Percentiles rank a stretch among this genome's conserved stretches.
These are phyloP conservation scores for Desmophyllum pertusum DNA, from an alignment of 92 coral and sea anemone genomes.

Conservation along the genomic window DNA sequence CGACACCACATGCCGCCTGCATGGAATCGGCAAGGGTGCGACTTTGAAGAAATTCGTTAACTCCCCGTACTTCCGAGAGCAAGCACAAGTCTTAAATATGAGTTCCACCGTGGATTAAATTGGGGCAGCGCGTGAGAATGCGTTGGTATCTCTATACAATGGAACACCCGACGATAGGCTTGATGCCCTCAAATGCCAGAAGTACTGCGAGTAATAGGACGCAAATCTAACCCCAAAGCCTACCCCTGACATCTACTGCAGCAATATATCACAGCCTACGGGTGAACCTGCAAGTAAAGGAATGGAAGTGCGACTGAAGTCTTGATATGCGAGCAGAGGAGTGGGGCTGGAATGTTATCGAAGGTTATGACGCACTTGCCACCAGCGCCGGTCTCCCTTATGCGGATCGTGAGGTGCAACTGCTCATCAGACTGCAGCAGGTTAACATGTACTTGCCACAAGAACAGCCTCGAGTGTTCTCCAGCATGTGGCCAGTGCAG, in stretches of 20 bases:
- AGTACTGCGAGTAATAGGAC: slow-evolving; percentile 45
- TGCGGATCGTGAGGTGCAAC: slow-evolving; percentile 35
- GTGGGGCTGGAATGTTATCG: too few species aligned
- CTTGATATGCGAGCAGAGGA: slow-evolving; percentile 3
- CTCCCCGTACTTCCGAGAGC: too few species aligned
- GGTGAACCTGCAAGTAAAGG: slow-evolving; percentile 37
- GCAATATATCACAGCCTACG: slow-evolving; percentile 38
- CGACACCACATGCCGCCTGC: slow-evolving; percentile 54
- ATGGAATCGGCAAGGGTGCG: too few species aligned
- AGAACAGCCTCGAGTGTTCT: slow-evolving; percentile 37
- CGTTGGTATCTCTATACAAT: slow-evolving; percentile 53
- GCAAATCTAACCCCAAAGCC: slow-evolving; percentile 45
- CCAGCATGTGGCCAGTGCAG: too few species aligned
- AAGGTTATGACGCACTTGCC: slow-evolving; percentile 24
- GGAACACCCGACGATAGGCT: slow-evolving; percentile 60
- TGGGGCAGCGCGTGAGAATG: slow-evolving; percentile 59
- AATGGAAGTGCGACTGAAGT: slow-evolving; percentile 37
- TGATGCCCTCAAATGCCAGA: slow-evolving; percentile 32
- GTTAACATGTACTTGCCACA: slow-evolving; percentile 39
- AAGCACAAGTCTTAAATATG: slow-evolving; percentile 37
- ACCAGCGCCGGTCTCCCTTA: slow-evolving; percentile 34
- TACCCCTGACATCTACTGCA: slow-evolving; percentile 52
- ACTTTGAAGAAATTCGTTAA: too few species aligned
- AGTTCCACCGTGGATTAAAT: slow-evolving; percentile 22
- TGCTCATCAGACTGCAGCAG: slow-evolving; percentile 53